Conservation (phyloP, 2,797 vertebrate species). For the Dryobates pubescens region DNA sequence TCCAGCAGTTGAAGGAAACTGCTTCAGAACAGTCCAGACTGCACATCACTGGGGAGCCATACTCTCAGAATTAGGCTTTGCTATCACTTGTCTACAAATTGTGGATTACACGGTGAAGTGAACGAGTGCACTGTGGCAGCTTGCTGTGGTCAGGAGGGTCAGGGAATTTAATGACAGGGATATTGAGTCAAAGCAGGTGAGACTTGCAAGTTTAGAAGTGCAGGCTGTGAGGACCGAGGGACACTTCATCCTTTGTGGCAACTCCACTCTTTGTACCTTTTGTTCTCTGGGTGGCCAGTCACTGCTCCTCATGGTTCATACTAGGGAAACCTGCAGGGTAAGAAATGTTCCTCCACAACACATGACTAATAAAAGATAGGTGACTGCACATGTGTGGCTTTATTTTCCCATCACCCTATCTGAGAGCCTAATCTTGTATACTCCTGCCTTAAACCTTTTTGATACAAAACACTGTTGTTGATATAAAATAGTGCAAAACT, state of each 20-base stretch:
- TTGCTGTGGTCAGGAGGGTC: accelerated
- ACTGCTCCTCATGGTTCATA: not conserved
- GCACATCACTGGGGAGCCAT: accelerated
- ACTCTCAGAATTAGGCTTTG: not conserved
- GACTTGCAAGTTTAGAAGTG: not conserved
- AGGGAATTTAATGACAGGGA: not conserved
- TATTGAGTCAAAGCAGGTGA: accelerated
- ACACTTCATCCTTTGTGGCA: not conserved
- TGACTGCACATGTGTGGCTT: not conserved
- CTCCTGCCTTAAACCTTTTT: not conserved
- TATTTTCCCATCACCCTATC: not conserved
- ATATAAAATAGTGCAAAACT: not conserved
- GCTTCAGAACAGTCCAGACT: not conserved
- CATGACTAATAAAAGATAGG: not conserved
- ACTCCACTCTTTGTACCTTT: not conserved
- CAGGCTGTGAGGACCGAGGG: not conserved
- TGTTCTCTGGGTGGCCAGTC: not conserved
- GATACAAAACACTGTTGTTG: not conserved
- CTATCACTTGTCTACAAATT: not conserved
- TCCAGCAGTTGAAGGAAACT: not conserved
- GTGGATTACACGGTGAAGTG: accelerated
- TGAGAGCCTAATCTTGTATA: not conserved
- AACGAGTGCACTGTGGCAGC: not conserved
- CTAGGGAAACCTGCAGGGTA: not conserved
- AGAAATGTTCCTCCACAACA: not conserved